phyloP scores from a whole-genome alignment of 2,797 vertebrate species.

The Zenarchopterus dispar region DNA sequence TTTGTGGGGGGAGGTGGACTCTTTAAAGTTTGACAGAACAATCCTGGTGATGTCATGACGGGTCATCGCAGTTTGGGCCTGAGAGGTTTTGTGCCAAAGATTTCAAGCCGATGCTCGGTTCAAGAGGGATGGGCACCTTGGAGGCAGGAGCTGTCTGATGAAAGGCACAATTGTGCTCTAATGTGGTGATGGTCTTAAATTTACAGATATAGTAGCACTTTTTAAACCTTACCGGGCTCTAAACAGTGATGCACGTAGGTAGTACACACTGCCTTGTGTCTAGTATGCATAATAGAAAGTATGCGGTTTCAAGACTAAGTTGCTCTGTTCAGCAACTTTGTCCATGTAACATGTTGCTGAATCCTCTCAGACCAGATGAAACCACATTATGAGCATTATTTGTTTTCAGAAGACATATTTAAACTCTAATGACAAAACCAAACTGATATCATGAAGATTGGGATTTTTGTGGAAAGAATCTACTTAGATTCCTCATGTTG shows the following conservation, averaged over 20 bases:
- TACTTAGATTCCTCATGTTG: not conserved
- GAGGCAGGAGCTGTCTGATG: not conserved
- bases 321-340: too few relatives aligned
- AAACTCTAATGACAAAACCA: constrained; percentile 10
- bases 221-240: too few relatives aligned
- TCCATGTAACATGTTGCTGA: too few relatives aligned
- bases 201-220: too few relatives aligned
- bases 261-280: too few relatives aligned
- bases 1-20: not conserved
- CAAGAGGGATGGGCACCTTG: not conserved
- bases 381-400: not conserved
- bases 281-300: too few relatives aligned
- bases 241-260: too few relatives aligned
- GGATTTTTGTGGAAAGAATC: constrained; percentile 1
- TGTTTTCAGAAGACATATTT: not conserved
- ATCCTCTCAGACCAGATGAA: not conserved
- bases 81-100: constrained; percentile 7
- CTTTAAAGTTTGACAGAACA: not conserved
- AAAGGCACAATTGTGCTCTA: constrained; percentile 1
- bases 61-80: not conserved
- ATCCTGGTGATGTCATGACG: not conserved
- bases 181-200: not conserved
- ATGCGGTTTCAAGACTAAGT: too few relatives aligned
- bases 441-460: not conserved
- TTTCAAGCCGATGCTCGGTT: not conserved